Base-by-base conservation (phyloP, 2,888 invertebrate genomes). In the Amphipyra berbera region DNA sequence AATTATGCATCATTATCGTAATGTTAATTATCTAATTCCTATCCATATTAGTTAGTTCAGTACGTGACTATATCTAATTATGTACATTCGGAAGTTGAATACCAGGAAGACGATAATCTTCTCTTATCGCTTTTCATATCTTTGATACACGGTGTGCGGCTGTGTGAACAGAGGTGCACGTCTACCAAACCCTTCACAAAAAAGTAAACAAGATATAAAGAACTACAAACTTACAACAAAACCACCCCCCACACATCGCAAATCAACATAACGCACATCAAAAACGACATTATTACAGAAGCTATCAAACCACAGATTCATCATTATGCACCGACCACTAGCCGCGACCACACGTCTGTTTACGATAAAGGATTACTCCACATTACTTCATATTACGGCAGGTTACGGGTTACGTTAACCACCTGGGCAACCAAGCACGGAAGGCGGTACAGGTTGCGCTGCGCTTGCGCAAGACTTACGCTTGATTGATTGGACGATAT, bases 281-380 rank as follows among this genome's bases (percentile, higher is more conserved):
- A 81, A 60, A 41, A 73, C 68, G 35, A 76, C 70, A 54, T 81
- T 77, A 53, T 83, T 75, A 65, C 82, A 83, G 40, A 85, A 76
- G 61, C 84, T 86, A 60, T 85, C 84, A 7, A 87, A 78, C 88
- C 87, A 88, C 76, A 85, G 76, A 69, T 81, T 83, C 78, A 84
- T 82, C 77, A 79, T 83, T 40, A 45, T 48, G 38, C 54, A 57
- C 49, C 30, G 50, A 60, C 35, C 48, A 45, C 49, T 42, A 8
- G 14, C 6, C 27, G 12, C 38, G 35, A 48, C 46, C 46, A 55
- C 63, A 72, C 81, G 76, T 54, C 64, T 68, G 13, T 8, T 50
- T 48, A 33, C 45, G 9, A 41, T 21, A 40, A 42, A 54, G 21
- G 13, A 52, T 56, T 44, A 42, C 52, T 58, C 12, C 48, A 50